A percentile compares a stretch with the other conserved stretches of the same genome.
phyloP scores from a whole-genome alignment of 2,113 vertebrate genomes.

The Oreochromis aureus region DNA sequence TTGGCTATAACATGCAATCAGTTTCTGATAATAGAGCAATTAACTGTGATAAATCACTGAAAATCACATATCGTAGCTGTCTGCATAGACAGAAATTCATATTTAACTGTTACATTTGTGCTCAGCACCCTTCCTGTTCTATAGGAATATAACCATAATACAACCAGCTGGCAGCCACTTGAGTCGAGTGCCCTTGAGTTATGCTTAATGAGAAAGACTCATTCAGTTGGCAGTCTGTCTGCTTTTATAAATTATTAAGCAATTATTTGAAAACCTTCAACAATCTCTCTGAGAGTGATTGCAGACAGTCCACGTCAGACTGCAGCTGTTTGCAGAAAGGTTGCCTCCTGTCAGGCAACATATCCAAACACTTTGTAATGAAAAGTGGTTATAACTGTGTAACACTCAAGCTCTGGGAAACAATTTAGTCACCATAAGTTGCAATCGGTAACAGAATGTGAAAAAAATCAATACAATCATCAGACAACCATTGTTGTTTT shows the following conservation, averaged over 20 bases:
- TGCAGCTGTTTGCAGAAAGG: neutral
- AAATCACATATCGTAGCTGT: neutral
- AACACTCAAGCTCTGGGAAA: neutral
- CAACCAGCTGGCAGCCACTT: neutral
- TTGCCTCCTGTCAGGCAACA: neutral
- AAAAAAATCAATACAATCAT: neutral
- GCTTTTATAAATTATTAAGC: neutral
- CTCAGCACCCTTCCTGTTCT: neutral
- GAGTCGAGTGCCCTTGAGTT: neutral
- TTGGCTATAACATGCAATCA: neutral
- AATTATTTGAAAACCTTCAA: neutral
- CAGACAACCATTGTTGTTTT: neutral
- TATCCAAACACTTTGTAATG: neutral
- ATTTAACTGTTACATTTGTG: neutral
- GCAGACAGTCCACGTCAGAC: neutral
- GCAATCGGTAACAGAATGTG: neutral
- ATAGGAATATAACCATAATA: neutral
- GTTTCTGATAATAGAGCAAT: neutral
- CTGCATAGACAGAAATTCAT: neutral
- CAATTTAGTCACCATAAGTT: neutral
- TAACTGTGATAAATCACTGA: rapidly evolving
- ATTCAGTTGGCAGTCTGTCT: neutral
- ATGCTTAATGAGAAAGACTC: neutral
- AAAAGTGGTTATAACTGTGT: neutral
- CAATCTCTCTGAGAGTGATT: neutral